Percentiles rank a stretch among this genome's conserved stretches.
Evolutionary conservation across 2,113 vertebrate species (phyloP).

Genomic region (Nyctibius bracteatus): DNA sequence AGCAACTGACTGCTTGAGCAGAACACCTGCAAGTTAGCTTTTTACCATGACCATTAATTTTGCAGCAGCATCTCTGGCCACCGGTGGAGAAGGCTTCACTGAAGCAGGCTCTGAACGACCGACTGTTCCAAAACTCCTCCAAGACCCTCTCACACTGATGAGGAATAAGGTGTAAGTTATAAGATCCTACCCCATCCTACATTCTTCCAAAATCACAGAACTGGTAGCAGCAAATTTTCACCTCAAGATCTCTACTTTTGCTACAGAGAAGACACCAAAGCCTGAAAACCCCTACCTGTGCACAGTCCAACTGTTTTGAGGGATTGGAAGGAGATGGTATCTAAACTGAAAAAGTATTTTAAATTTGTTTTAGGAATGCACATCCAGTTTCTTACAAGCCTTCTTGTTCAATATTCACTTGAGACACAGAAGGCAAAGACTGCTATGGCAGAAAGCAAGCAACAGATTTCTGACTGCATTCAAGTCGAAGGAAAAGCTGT

Average conservation of each 20-base stretch:
- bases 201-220: neutral
- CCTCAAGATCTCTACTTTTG: neutral
- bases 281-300: neutral
- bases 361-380: neutral
- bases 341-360: neutral
- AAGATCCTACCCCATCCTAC: neutral
- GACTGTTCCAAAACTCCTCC: neutral
- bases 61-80: neutral
- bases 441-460: neutral
- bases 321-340: neutral
- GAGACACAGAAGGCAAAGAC: neutral
- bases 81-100: neutral
- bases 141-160: neutral
- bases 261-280: neutral
- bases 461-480: neutral
- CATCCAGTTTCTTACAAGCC: neutral
- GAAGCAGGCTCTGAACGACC: neutral
- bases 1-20: neutral
- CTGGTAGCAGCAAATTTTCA: neutral
- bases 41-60: neutral
- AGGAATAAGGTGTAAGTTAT: neutral
- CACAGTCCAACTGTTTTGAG: neutral
- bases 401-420: neutral
- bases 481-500: rapidly evolving
- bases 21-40: neutral